Base-by-base conservation (phyloP, 2,888 invertebrate genomes). In the Hyalella azteca region DNA sequence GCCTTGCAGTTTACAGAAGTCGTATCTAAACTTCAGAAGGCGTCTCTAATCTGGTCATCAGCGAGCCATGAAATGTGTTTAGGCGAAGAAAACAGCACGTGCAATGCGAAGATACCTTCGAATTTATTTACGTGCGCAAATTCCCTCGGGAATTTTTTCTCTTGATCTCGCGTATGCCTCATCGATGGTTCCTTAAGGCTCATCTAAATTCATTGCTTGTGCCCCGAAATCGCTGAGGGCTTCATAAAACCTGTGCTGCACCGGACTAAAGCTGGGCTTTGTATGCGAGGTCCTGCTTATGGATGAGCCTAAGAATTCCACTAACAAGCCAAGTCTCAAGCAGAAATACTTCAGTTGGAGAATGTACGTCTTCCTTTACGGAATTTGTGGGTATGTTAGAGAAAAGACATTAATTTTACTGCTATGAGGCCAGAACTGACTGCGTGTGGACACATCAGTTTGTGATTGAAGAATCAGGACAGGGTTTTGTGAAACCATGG, bases 181-280 rank as follows among this genome's bases (percentile, higher is more conserved):
- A 66, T 66, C 66, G 66, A 66, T 36, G 66, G 36, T 66, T 66
- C 66, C 36, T 66, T 66, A 66, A 29, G 66, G 36, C 66, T 66
- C 66, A 66, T 66, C 66, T 66, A 66, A 66, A 66, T 66, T 66
- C 66, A 66, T 66, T 32, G 36, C 66, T n/a, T 66, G 66, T 66
- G 36, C 19, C 66, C 66, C 66, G 66, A 66, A 66, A 32, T 66
- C 66, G 36, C 66, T 32, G 66, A 66, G 32, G 19, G 36, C 66
- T 36, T 66, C 66, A 66, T 66, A 66, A 66, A 66, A 66, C 36
- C 29, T 29, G 66, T 66, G 36, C 66, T 66, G 36, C 66, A 66
- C 19, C 36, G 66, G 66, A 32, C 66, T 59, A n/a, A 66, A 36
- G 36, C 36, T 32, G 15, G 66, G 19, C 36, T 66, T 36, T 19